phyloP scores from a whole-genome alignment of 2,888 invertebrate species.

The Tillus elongatus region DNA sequence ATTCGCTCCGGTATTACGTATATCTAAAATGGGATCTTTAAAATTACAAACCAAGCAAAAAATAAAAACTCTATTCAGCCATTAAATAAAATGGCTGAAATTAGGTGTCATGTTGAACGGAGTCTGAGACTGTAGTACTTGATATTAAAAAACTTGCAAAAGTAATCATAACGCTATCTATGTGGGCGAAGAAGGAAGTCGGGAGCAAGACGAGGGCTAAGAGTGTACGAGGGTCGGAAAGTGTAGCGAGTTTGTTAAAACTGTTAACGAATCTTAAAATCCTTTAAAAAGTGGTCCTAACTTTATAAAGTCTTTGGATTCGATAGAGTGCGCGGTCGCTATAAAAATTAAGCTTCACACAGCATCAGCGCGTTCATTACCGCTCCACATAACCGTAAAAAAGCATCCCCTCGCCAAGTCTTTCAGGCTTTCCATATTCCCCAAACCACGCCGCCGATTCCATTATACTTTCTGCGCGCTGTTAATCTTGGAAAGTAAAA shows the following conservation, averaged over 20 bases:
- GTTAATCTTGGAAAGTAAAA: slow-evolving; percentile 44
- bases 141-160: slow-evolving; percentile 41
- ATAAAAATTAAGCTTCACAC: slow-evolving; percentile 41
- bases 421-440: neutral
- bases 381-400: slow-evolving; percentile 39
- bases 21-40: too few relatives aligned
- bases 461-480: slow-evolving; percentile 41
- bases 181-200: slow-evolving; percentile 20
- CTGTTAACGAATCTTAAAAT: slow-evolving; percentile 43
- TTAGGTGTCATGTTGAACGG: slow-evolving; percentile 37
- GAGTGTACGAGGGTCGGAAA: slow-evolving; percentile 29
- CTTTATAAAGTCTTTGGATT: slow-evolving; percentile 38
- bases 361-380: slow-evolving; percentile 37
- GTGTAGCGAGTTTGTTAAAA: slow-evolving; percentile 41
- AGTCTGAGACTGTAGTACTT: slow-evolving; percentile 28
- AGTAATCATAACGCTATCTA: slow-evolving; percentile 34
- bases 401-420: slow-evolving; percentile 25
- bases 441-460: slow-evolving; percentile 27
- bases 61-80: slow-evolving; percentile 24
- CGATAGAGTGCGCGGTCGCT: slow-evolving; percentile 34
- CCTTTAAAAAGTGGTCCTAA: slow-evolving; percentile 40
- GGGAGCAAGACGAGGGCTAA: slow-evolving; percentile 19
- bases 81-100: slow-evolving; percentile 36
- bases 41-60: slow-evolving; percentile 3
- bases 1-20: too few relatives aligned